A percentile compares a stretch with the other conserved stretches of the same genome.
phyloP scores from a whole-genome alignment of 2,113 vertebrate genomes.

The Eupsittula cactorum region DNA sequence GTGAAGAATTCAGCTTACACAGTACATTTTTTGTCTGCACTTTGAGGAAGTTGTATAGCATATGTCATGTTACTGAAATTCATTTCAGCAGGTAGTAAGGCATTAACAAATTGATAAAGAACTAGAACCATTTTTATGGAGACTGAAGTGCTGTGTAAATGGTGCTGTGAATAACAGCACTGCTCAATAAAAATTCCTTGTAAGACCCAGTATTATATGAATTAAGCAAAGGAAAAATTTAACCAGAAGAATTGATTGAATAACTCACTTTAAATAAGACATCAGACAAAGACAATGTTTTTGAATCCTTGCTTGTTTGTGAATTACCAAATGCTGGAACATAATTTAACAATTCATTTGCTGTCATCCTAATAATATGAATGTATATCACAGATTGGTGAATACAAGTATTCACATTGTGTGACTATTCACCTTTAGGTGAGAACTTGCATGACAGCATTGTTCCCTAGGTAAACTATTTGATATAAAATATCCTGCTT shows the following conservation, averaged over 20 bases:
- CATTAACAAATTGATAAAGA: neutral
- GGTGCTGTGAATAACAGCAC: neutral
- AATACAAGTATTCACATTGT: neutral
- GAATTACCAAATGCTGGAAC: neutral
- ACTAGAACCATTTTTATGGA: neutral
- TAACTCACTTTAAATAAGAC: neutral
- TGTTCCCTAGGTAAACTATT: neutral
- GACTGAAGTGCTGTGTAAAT: neutral
- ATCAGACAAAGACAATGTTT: neutral
- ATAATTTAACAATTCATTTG: neutral
- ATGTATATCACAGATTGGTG: neutral
- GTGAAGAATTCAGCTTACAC: neutral
- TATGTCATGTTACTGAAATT: neutral
- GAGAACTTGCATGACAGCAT: neutral
- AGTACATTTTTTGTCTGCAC: neutral
- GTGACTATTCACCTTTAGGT: neutral
- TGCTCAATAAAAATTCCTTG: neutral
- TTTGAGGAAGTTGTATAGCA: neutral
- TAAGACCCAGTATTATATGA: neutral
- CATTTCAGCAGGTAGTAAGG: neutral
- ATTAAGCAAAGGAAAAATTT: neutral
- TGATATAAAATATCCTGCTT: neutral
- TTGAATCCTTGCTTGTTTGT: neutral
- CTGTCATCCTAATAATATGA: neutral
- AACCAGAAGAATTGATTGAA: neutral